Conservation (phyloP, 2,797 vertebrate genomes). For the Gallinago solitaria region DNA sequence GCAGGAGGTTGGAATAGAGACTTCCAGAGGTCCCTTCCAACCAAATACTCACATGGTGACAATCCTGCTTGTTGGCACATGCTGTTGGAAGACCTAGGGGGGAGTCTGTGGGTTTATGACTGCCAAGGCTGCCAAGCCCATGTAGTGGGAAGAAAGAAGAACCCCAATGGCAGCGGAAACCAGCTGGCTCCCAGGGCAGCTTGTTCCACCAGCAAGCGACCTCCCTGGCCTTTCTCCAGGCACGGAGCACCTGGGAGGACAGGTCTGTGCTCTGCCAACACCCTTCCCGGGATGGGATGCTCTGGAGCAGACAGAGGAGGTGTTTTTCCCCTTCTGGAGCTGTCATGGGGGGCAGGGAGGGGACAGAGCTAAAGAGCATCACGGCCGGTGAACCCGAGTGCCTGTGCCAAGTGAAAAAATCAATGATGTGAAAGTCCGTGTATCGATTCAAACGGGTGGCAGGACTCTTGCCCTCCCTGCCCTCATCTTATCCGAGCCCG, state of each 20-base stretch:
- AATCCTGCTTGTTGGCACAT: neutral
- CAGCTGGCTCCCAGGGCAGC: neutral
- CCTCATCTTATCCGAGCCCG: neutral
- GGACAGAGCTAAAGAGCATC: neutral
- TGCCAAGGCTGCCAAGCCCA: neutral
- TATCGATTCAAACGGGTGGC: neutral
- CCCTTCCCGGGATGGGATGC: neutral
- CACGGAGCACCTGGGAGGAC: neutral
- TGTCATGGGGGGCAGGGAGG: neutral
- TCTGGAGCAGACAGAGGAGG: neutral
- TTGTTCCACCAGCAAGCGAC: neutral
- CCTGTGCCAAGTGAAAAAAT: neutral
- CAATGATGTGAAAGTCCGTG: neutral
- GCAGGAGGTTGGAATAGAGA: neutral
- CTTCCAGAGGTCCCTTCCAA: neutral
- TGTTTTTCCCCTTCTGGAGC: neutral
- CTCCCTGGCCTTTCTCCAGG: neutral
- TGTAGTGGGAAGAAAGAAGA: neutral
- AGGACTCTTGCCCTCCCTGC: neutral
- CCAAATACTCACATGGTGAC: neutral
- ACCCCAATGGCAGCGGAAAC: neutral
- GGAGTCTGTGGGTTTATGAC: neutral
- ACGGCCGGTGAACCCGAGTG: neutral
- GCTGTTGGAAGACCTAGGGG: neutral
- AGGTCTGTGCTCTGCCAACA: neutral